Evolutionary conservation across 2,797 vertebrate species (phyloP), one percentile per base, ranked within the genome.

Genomic region (Muscicapa comitata): DNA sequence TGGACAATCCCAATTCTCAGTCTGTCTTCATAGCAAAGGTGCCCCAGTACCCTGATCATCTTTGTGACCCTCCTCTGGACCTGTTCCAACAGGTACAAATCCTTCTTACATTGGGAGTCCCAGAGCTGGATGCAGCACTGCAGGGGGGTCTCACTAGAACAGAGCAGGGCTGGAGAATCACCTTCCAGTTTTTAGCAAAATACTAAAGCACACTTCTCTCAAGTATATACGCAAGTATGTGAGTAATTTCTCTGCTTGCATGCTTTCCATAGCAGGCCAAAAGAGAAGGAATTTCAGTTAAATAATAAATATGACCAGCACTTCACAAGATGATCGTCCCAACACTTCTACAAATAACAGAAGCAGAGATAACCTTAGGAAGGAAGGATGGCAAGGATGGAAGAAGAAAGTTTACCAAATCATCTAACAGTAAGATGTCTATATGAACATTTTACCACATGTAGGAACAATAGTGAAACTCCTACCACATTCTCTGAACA

Each of bases 391-490:
- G 45, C 31, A 79, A 74, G 13, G 37, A 82, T 2, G 9, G 47
- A 35, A 80, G 47, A 80, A 80, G 33, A 33, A 79, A 54, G 24
- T 79, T 94, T 82, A 78, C 70, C 82, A 62, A 93, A 75, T 59
- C 70, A 85, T 91, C 89, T 93, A 89, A 74, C 84, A 92, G 81
- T 50, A 86, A 93, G 61, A 37, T 55, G 31, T 89, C 84, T 92
- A 62, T n/a, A 61, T 0, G 14, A 96, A 92, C 61, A 68, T 83
- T 82, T 86, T 33, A 58, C 65, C 93, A 74, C 9, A 13, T 37
- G 50, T 28, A 95, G 54, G 88, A 94, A 95, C 84, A 90, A 90
- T 66, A 89, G 11, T 72, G 86, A 94, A 96, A 96, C 90, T 95
- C 91, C 94, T 81, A 93, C 94, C 80, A 63, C 82, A 66, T 94